Conservation (phyloP, 2,888 invertebrate genomes). For the Melanotus villosus region DNA sequence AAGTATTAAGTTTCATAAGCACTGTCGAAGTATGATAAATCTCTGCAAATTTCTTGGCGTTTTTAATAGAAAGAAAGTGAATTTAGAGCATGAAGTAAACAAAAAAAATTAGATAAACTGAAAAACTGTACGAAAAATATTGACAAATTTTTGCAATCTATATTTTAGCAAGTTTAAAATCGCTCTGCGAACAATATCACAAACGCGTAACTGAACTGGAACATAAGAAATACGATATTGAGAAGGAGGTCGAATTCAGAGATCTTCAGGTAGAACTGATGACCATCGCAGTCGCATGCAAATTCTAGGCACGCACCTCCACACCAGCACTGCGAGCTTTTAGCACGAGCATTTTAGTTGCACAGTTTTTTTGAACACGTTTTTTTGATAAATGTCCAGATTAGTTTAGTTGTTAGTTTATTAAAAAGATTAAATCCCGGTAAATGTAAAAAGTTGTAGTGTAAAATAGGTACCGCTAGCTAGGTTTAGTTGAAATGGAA, state of each 20-base stretch:
- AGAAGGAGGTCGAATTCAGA: conserved; percentile 96
- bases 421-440: not conserved
- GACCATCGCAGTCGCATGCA: conserved; percentile 52
- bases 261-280: conserved; percentile 87
- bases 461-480: conserved; percentile 8
- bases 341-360: conserved; percentile 50
- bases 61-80: too few relatives aligned
- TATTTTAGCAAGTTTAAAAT: conserved; percentile 64
- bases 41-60: too few relatives aligned
- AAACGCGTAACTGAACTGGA: conserved; percentile 86
- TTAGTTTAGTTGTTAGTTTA: conserved; percentile 3
- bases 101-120: not conserved
- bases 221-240: conserved; percentile 97
- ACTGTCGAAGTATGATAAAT: too few relatives aligned
- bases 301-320: conserved; percentile 50
- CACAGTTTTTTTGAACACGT: conserved; percentile 10
- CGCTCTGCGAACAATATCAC: conserved; percentile 78
- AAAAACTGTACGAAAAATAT: conserved; percentile 8
- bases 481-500: not conserved
- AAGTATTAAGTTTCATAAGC: too few relatives aligned
- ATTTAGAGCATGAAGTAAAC: not conserved
- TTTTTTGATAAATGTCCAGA: not conserved
- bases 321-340: conserved; percentile 44
- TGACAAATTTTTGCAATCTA: conserved; percentile 38
- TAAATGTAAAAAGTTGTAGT: not conserved